These are phyloP conservation scores for Atta colombica DNA, from an alignment of 1,140 invertebrate species.

Conservation along the genomic window DNA sequence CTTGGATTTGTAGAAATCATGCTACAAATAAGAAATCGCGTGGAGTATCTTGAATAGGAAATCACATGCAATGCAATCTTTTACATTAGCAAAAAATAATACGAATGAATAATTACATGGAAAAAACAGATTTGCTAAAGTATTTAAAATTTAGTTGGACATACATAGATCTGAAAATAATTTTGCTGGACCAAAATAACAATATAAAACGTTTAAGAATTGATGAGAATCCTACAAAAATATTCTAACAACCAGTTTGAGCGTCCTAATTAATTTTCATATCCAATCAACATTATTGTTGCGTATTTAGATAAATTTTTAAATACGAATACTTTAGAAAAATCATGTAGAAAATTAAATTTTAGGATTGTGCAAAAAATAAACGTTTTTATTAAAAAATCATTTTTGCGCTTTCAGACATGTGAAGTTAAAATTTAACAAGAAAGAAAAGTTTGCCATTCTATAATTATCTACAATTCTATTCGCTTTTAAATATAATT, in stretches of 20 bases:
- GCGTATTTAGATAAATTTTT: no score
- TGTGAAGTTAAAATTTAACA: background rate
- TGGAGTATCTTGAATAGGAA: background rate
- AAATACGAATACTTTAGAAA: no score
- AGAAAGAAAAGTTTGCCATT: background rate
- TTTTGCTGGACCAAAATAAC: no score
- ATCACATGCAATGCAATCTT: background rate
- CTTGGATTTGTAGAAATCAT: background rate
- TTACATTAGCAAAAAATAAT: background rate
- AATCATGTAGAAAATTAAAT: background rate
- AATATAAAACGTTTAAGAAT: no score
- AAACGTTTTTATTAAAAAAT: slow-evolving; percentile 25
- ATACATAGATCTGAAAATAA: no score
- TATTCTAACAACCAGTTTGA: no score
- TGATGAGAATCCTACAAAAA: no score
- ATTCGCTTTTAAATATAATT: background rate
- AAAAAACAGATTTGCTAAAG: no score
- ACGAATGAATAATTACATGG: background rate
- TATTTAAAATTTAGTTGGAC: no score
- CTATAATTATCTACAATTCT: slow-evolving; percentile 8
- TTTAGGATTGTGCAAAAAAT: background rate
- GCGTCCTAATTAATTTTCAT: no score
- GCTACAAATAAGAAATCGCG: slow-evolving; percentile 21
- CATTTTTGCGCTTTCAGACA: background rate
- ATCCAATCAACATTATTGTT: no score